Conservation (phyloP, 2,113 vertebrate species). For the Eclectus roratus region DNA sequence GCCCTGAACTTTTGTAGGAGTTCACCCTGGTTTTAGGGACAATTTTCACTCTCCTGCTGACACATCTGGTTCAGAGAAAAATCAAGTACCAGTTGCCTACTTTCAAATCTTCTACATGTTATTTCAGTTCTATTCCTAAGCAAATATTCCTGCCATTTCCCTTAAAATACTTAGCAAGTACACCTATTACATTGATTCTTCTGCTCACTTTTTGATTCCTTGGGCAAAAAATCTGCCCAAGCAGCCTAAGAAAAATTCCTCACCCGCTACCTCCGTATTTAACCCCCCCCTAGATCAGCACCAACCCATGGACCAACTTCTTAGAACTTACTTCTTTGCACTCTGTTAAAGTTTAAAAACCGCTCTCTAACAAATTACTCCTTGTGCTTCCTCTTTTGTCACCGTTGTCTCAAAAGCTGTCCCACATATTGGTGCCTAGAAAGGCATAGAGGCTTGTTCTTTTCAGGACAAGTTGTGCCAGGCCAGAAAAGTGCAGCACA, state of each 20-base stretch:
- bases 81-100: background rate
- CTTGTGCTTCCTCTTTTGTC: background rate
- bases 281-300: background rate
- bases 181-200: background rate
- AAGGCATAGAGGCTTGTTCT: background rate
- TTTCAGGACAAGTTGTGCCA: background rate
- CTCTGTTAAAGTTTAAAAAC: background rate
- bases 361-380: background rate
- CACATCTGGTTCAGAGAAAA: background rate
- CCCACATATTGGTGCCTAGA: background rate
- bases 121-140: background rate
- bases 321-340: background rate
- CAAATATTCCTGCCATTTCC: background rate
- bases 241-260: background rate
- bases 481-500: background rate
- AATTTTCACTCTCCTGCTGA: background rate
- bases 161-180: background rate
- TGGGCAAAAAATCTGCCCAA: background rate
- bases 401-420: background rate
- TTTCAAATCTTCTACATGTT: background rate
- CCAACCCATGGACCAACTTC: background rate
- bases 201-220: background rate
- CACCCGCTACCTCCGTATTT: background rate
- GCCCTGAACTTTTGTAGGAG: background rate
- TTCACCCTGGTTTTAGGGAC: background rate